Base-by-base conservation (phyloP, 2,797 vertebrate genomes). In the Chromobotia macracanthus region DNA sequence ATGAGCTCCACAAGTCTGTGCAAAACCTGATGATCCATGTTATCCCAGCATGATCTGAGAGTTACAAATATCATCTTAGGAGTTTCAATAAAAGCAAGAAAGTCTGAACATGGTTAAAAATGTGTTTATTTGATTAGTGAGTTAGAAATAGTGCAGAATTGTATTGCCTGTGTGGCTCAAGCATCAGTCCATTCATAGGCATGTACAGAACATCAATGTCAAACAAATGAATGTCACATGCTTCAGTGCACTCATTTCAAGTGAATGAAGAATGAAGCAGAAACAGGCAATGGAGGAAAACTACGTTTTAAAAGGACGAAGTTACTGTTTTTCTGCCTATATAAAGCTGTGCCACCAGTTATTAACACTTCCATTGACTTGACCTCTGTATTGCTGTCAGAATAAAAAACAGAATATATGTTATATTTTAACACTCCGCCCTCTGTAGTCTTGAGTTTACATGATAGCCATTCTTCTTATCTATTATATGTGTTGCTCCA, bases 261-360 rank as follows among this genome's bases (percentile, higher is more conserved):
- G 11, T 2, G 41, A 44, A 44, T 44, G 41, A 44, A 23, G 12
- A 25, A 51, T 50, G 35, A 72, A 60, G 21, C 35, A 25, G 51
- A 38, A 1, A 44, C 31, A 5, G 31, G 31, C 72, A 64, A 21
- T 35, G 50, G 35, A 56, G 73, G 60, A 58, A 50, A 44, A 38
- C 38, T 3, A 31, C n/a, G n/a, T n/a, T n/a, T n/a, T n/a, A n/a
- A n/a, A n/a, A n/a, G n/a, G n/a, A n/a, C n/a, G n/a, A n/a, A 7
- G 38, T 56, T 16, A 77, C 61, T 31, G 15, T 69, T 81, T 77
- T 77, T 72, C 31, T 28, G 44, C 55, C 61, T 31, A 65, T 67
- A 72, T 58, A 50, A 65, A 38, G 68, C 61, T 72, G 28, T 67
- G 38, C 21, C 73, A 56, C 66, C 58, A 55, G 44, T 61, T 48